Evolutionary conservation across 37 sponge, comb jelly and placozoan genomes (phyloP), one percentile per base, ranked within the genome.

Genomic region (Chondrosia reniformis): DNA sequence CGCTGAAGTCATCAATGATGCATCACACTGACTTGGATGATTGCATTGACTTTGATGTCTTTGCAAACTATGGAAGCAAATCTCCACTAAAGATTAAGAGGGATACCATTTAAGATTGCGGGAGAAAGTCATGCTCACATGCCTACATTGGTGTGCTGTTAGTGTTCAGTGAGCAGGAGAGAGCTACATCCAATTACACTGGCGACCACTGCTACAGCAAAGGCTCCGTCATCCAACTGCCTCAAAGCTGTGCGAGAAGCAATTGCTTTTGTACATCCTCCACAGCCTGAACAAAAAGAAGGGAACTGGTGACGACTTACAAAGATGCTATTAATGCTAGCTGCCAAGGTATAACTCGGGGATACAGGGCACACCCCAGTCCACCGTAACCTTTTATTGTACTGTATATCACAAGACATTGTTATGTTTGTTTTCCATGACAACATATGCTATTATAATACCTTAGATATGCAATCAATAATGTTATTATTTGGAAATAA

Each of bases 171-270:
- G 54, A n/a, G n/a, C n/a, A 49, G 54, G 54, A 49, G 15, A 49
- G 54, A 49, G 54, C 54, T 49, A 49, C 54, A 49, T 49, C 54
- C 54, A 49, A 49, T 49, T 49, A 17, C 17, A 49, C 54, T 49
- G 54, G 54, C 54, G 54, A 49, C 54, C 54, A 49, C 17, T 17
- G 54, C 17, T 17, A 49, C 17, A 17, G 54, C 54, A 49, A 49
- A 49, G 54, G 54, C 54, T 49, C 54, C 17, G 54, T 49, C 54
- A 49, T 17, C 54, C 54, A 49, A 49, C 17, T 17, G 54, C 54
- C 54, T 49, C 54, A 49, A 49, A 49, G 54, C 54, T 49, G 54
- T 49, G 54, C 54, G 54, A 49, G 54, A 49, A 49, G 54, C 54
- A 49, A 49, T 49, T 49, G 54, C 54, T 49, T 49, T 17, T 49